phyloP scores from a whole-genome alignment of 2,888 invertebrate genomes.

The Andrena fulva region DNA sequence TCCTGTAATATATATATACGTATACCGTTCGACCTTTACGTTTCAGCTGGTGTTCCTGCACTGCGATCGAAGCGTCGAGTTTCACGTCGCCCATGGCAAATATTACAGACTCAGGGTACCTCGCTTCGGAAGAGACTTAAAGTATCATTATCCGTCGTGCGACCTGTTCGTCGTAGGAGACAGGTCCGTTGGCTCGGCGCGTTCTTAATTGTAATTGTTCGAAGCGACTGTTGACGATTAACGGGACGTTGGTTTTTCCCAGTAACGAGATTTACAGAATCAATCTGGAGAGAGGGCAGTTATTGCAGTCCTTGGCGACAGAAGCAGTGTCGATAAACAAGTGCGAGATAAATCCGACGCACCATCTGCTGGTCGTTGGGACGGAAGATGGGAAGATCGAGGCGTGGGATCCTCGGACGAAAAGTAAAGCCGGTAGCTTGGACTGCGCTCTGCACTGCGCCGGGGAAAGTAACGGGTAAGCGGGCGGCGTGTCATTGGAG shows the following conservation, averaged over 20 bases:
- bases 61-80: constrained; percentile 96
- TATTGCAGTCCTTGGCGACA: constrained; percentile 93
- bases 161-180: constrained; percentile 97
- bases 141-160: constrained; percentile 95
- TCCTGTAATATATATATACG: no score
- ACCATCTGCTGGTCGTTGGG: constrained; percentile 94
- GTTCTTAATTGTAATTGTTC: background rate
- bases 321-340: constrained; percentile 92
- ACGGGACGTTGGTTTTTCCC: constrained; percentile 65
- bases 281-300: constrained; percentile 98
- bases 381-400: constrained; percentile 96
- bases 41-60: constrained; percentile 94
- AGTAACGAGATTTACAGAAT: constrained; percentile 96
- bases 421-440: constrained; percentile 91
- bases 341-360: constrained; percentile 94
- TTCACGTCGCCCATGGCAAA: constrained; percentile 97
- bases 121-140: constrained; percentile 97
- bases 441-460: constrained; percentile 92
- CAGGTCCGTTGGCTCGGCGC: constrained; percentile 86
- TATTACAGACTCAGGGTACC: constrained; percentile 97
- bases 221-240: background rate
- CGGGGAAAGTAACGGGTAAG: constrained; percentile 86
- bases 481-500: background rate
- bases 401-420: constrained; percentile 97
- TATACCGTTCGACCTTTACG: background rate